Evolutionary conservation across 2,888 invertebrate species (phyloP).

Genomic region (Lumbricus terrestris): DNA sequence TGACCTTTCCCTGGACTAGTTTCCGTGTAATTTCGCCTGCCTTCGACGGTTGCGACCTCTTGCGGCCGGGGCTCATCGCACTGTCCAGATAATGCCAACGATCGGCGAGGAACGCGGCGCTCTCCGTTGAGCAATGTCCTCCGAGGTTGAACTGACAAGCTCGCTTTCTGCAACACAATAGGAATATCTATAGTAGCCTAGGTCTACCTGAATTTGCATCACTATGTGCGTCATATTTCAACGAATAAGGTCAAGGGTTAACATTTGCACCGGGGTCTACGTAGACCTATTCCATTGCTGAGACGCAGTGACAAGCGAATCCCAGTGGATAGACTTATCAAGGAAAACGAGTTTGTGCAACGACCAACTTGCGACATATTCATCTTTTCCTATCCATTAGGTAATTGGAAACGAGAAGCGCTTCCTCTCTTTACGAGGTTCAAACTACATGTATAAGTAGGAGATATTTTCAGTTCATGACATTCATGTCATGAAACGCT

Average conservation of each 20-base stretch:
- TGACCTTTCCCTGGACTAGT: neutral
- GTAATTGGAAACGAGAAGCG: neutral
- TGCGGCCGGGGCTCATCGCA: constrained; percentile 49
- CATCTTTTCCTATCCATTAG: neutral
- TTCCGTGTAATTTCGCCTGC: neutral
- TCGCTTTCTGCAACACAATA: constrained; percentile 44
- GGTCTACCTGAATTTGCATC: neutral
- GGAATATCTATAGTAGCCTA: too few species aligned
- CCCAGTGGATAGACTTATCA: neutral
- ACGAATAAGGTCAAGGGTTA: neutral
- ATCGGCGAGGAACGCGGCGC: constrained; percentile 50
- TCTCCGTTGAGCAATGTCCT: constrained; percentile 53
- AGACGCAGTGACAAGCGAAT: neutral
- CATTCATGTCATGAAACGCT: too few species aligned
- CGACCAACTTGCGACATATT: neutral
- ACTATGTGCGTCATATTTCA: neutral
- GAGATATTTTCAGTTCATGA: neutral
- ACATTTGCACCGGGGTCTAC: too few species aligned
- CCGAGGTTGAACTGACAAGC: constrained; percentile 53
- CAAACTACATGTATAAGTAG: neutral
- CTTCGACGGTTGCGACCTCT: constrained; percentile 34
- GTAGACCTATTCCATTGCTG: neutral
- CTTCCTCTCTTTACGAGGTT: neutral
- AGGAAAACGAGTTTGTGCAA: neutral
- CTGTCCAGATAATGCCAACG: constrained; percentile 53